Evolutionary conservation across 2,888 invertebrate species (phyloP), one percentile per base, ranked within the genome.

Genomic region (Diaphora mendica): DNA sequence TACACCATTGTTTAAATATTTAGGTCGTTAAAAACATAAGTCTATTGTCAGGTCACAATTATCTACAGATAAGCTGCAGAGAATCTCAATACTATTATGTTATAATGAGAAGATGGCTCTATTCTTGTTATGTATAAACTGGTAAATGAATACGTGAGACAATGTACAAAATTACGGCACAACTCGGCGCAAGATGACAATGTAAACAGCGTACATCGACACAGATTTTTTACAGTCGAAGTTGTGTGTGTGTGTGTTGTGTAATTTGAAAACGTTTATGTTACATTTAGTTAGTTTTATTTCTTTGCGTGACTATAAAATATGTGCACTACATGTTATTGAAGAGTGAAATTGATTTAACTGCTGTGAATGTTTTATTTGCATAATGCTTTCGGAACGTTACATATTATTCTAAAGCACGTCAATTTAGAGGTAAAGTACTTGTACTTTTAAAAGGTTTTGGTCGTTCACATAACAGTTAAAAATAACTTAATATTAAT

Each of bases 21-120:
- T 77, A 75, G 80, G 78, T 77, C 80, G 76, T 30, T 76, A 76
- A 74, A 77, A 83, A 73, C 74, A 71, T 79, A 77, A 66, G 79
- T 73, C 88, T 85, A 88, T 88, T 89, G 86, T 89, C 72, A 79
- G 81, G 79, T 80, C 69, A 72, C 79, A 86, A 87, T 87, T 85
- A 85, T 78, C 67, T 67, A 78, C 64, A 84, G 83, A 87, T 85
- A 83, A 84, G 79, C 79, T 55, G 76, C 72, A 73, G 79, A 79
- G 85, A 82, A 84, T 79, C 79, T 79, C 79, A 71, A 78, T 81
- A 81, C 78, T 75, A 81, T 85, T 83, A 82, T 80, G 78, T 80
- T 76, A 82, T 80, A 77, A 81, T 81, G 83, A 80, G 81, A 83
- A 84, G 81, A 81, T 77, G 81, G 74, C 83, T 84, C 77, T 77